Evolutionary conservation across 2,888 invertebrate species (phyloP).

Genomic region (Cheilosia scutellata): DNA sequence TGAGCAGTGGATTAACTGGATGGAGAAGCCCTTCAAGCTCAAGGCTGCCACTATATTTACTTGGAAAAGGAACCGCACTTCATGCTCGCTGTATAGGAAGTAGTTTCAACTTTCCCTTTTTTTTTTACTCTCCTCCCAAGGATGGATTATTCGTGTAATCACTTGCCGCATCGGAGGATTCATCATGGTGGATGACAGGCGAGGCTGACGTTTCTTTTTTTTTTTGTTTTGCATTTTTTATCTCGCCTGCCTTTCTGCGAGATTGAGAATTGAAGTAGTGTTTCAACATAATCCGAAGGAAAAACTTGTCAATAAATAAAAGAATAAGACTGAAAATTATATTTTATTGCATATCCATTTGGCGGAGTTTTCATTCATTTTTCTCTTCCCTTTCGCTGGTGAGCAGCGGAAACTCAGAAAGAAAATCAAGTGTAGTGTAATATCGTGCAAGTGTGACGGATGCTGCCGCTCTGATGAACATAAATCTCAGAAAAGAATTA

Average conservation of each 20-base stretch:
- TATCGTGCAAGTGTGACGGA: slow-evolving; percentile 6
- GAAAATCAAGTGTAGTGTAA: slow-evolving; percentile 21
- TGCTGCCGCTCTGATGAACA: slow-evolving; percentile 15
- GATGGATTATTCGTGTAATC: slow-evolving; percentile 57
- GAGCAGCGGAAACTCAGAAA: background rate
- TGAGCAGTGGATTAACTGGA: slow-evolving; percentile 42
- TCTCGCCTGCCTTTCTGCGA: background rate
- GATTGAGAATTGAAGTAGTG: slow-evolving; percentile 10
- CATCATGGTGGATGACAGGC: slow-evolving; percentile 21
- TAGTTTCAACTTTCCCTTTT: slow-evolving; percentile 15
- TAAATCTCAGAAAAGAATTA: slow-evolving; percentile 35
- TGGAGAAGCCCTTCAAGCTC: slow-evolving; percentile 46
- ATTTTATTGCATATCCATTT: slow-evolving; percentile 46
- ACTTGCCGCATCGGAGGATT: slow-evolving; percentile 35
- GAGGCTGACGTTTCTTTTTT: slow-evolving; percentile 34
- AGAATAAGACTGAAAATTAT: slow-evolving; percentile 6
- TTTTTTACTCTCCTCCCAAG: slow-evolving; percentile 35
- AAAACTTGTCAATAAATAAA: slow-evolving; percentile 10
- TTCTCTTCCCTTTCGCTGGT: background rate
- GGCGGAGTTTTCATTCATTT: background rate
- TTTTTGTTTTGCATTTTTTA: slow-evolving; percentile 1
- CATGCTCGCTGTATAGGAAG: slow-evolving; percentile 32
- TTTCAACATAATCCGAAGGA: slow-evolving; percentile 31
- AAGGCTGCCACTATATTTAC: slow-evolving; percentile 42
- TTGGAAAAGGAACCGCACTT: slow-evolving; percentile 5